These are phyloP conservation scores for Epirrhoe tristata DNA, from an alignment of 2,888 invertebrate species.

Conservation along the genomic window DNA sequence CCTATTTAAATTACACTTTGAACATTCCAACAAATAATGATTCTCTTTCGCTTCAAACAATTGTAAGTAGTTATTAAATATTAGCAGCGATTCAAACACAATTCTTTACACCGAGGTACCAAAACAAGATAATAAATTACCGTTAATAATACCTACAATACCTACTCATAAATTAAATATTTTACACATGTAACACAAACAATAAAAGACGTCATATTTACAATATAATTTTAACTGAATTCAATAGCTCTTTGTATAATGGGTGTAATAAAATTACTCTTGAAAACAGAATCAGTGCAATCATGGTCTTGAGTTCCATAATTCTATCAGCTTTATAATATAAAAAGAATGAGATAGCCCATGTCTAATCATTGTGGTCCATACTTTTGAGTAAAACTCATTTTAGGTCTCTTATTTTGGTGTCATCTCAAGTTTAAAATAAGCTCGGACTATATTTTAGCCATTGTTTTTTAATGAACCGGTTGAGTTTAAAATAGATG, in stretches of 20 bases:
- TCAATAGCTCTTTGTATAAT: not conserved
- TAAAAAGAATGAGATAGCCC: too few relatives aligned
- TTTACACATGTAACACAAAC: not conserved
- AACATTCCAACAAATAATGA: not conserved
- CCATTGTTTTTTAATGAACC: too few relatives aligned
- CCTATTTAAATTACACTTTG: too few relatives aligned
- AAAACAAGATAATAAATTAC: slow-evolving; percentile 8
- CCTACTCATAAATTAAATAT: not conserved
- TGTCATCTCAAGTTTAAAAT: too few relatives aligned
- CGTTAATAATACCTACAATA: not conserved
- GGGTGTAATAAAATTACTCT: not conserved
- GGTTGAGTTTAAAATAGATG: too few relatives aligned
- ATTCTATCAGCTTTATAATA: not conserved
- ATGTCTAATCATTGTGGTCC: too few relatives aligned
- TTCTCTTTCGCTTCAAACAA: not conserved
- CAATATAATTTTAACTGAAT: not conserved
- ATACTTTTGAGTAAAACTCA: too few relatives aligned
- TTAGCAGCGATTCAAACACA: not conserved
- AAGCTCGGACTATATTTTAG: too few relatives aligned
- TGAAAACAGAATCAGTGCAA: not conserved
- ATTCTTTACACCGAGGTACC: not conserved
- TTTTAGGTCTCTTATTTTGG: too few relatives aligned
- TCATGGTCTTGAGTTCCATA: not conserved
- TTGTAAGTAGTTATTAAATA: not conserved
- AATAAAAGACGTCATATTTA: not conserved